Base-by-base conservation (phyloP, 2,113 vertebrate species). In the Calyptommatus sinebrachiatus region DNA sequence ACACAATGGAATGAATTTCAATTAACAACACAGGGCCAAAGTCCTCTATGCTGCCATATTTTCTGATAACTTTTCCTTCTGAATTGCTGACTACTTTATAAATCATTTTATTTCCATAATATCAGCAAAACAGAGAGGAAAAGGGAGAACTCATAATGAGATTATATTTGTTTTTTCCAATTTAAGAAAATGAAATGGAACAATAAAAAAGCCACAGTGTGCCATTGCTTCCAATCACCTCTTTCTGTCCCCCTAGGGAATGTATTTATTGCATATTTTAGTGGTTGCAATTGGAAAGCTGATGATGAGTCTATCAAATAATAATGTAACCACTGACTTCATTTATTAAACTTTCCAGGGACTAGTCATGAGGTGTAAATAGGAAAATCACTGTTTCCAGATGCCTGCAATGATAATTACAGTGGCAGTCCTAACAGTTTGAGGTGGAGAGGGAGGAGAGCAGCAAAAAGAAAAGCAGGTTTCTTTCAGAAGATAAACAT, bases 311-410 rank as follows among this genome's bases (percentile, higher is more conserved):
- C 79, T 89, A 82, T 89, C 88, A 91, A 89, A 89, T 73, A 78
- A 87, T 87, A 91, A 88, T 88, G 78, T 76, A 89, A 84, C 75
- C 76, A 78, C 82, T 84, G 85, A 87, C 84, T 92, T 88, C 73
- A 89, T 92, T 92, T 91, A 90, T 89, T 87, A 89, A 91, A 87
- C 79, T 88, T 93, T 85, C 82, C 61, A 87, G 88, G 76, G 87
- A 79, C 82, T 53, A 83, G 73, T 78, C 62, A 53, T 76, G 76
- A 85, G 88, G 83, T 85, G 83, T 81, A 90, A 89, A 91, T 86
- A 90, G 85, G 78, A 90, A 93, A 91, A 88, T 82, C 73, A 31
- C 86, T 90, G 16, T 89, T 82, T 87, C 76, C 85, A 87, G 82
- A 90, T 84, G 81, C 83, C 81, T 82, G 84, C 82, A 87, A 88